These are phyloP conservation scores for Brachionus koreanus DNA, from an alignment of 1,140 invertebrate species.

Conservation along the genomic window DNA sequence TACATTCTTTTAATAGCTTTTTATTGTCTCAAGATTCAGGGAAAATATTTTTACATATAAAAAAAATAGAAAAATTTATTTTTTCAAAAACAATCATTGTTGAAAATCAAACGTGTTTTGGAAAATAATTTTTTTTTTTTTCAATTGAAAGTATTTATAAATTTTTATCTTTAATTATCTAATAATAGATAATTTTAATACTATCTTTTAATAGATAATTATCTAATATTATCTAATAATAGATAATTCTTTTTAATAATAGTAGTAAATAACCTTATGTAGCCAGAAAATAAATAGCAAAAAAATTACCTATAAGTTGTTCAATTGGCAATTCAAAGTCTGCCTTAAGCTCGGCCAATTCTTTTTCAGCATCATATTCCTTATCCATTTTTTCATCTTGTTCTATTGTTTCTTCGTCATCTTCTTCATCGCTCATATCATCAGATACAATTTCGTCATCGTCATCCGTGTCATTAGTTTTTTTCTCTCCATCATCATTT, in stretches of 20 bases:
- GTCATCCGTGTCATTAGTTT: slow-evolving; percentile 47
- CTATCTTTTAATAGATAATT: too few relatives aligned
- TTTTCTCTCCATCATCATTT: slow-evolving; percentile 50
- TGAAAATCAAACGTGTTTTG: too few relatives aligned
- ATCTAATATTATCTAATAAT: not conserved
- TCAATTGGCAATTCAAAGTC: slow-evolving; percentile 45
- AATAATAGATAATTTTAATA: slow-evolving; percentile 45
- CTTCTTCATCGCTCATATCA: slow-evolving; percentile 48
- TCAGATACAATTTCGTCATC: slow-evolving; percentile 31
- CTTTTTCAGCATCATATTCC: slow-evolving; percentile 50
- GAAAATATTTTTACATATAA: too few relatives aligned
- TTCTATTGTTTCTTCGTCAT: slow-evolving; percentile 46
- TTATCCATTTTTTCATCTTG: slow-evolving; percentile 50
- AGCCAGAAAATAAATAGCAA: not conserved
- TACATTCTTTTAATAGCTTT: too few relatives aligned
- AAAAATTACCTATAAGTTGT: not conserved
- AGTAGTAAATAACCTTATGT: not conserved
- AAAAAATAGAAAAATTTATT: too few relatives aligned
- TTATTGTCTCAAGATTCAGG: too few relatives aligned
- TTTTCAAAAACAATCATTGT: too few relatives aligned
- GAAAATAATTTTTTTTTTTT: too few relatives aligned
- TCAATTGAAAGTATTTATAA: too few relatives aligned
- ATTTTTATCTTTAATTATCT: too few relatives aligned
- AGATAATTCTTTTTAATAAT: not conserved
- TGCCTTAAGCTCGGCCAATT: slow-evolving; percentile 53